A percentile compares a stretch with the other conserved stretches of the same genome.
Evolutionary conservation across 2,888 invertebrate genomes (phyloP).

Genomic region (Kuschelorhynchus macadamiae): DNA sequence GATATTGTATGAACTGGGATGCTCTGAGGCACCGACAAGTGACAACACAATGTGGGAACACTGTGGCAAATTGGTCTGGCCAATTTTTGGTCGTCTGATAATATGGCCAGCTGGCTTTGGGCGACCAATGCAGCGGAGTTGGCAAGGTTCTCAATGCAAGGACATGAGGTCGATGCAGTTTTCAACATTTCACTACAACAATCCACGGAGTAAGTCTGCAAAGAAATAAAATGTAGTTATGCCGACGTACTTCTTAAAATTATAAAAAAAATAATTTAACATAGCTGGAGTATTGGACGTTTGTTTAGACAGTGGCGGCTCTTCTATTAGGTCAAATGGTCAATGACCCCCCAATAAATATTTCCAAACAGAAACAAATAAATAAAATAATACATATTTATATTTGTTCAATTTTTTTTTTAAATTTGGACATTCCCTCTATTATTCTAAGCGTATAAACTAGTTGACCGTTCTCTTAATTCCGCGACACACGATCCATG

Average conservation of each 20-base stretch:
- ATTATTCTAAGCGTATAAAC: too few relatives aligned
- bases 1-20: conserved; percentile 60
- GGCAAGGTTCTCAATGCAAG: conserved; percentile 76
- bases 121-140: conserved; percentile 64
- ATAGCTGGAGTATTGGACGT: too few relatives aligned
- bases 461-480: too few relatives aligned
- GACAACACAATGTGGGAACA: conserved; percentile 62
- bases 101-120: conserved; percentile 63
- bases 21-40: conserved; percentile 58
- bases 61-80: conserved; percentile 60
- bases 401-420: too few relatives aligned
- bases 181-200: conserved; percentile 68
- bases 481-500: too few relatives aligned
- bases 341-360: too few relatives aligned
- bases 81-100: conserved; percentile 54
- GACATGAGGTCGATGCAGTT: conserved; percentile 78
- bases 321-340: too few relatives aligned
- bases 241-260: neutral
- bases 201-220: conserved; percentile 58
- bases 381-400: too few relatives aligned
- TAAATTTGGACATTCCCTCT: too few relatives aligned
- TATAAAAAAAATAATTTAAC: neutral
- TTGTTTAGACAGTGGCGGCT: too few relatives aligned
- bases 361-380: too few relatives aligned
- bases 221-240: conserved; percentile 1